Base-by-base conservation (phyloP, 1,140 invertebrate genomes). In the Prorops nasuta region DNA sequence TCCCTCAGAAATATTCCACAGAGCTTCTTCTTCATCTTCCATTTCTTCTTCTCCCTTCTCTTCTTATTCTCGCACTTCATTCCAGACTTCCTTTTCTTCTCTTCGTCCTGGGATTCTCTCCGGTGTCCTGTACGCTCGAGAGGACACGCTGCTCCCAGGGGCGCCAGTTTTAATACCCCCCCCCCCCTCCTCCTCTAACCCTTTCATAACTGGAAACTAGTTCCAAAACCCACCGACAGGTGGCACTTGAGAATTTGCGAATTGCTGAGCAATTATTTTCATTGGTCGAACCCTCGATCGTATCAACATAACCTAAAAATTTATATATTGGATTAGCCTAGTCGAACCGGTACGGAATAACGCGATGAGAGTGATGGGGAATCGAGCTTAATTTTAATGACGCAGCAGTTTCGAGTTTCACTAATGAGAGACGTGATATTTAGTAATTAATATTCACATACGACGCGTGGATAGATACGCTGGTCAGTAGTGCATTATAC, bases 1-100 rank as follows among this genome's bases (percentile, higher is more conserved):
- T 60, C 58, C 54, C 45, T 56, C 60, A 56, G 48, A 35, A 28
- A 22, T 36, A 12, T 6, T 39, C 58, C 37, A 39, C 45, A 16
- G 41, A 36, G 52, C 43, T 18, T 39, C 31, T n/a, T n/a, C 31
- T 31, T 7, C 6, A 16, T 14, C 12, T 36, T 36, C 16, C 34
- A 7, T 36, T n/a, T 56, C 10, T 53, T 47, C 45, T 52, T 44
- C 36, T 41, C 34, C 37, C 10, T 10, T 28, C 10, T 50, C 19
- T 44, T 44, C 28, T 36, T 44, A n/a, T n/a, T n/a, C n/a, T n/a
- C n/a, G n/a, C n/a, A n/a, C n/a, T n/a, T n/a, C n/a, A n/a, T 24
- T 44, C 43, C 31, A 22, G 24, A 28, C 24, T 28, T 28, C 24
- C 10, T 28, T 28, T 28, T 28, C 24, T 28, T 28, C 24, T 28